Evolutionary conservation across 2,888 invertebrate genomes (phyloP), one percentile per base, ranked within the genome.

Genomic region (Andrena dorsata): DNA sequence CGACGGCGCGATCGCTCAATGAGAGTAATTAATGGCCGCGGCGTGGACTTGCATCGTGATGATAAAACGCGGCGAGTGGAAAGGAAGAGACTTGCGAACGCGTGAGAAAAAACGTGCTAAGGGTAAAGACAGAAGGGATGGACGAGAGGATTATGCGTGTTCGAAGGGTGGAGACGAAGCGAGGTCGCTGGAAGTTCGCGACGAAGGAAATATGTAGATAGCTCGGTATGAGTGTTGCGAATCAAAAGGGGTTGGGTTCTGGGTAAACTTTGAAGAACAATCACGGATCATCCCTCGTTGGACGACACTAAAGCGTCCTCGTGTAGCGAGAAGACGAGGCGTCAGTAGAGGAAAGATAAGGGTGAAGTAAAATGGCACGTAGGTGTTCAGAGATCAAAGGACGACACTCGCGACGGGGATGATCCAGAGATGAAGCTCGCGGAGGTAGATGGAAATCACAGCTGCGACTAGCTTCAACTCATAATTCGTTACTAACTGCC

Each of bases 11-110:
- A 75, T 76, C 77, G 80, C 35, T 81, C 79, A 77, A 84, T 82
- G 73, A 66, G 53, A 77, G 84, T 80, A 86, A 85, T 85, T 85
- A 85, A 85, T 80, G 71, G 66, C 49, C 68, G 26, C 30, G n/a
- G 26, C 77, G 78, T 35, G 71, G 56, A 60, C 53, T 56, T 64
- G 63, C 81, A 32, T 60, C 77, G 53, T 28, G 35, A 76, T 60
- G 81, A 69, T 75, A 85, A 78, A 69, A 72, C 56, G 64, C 26
- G 41, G 23, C 49, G 30, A 49, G 47, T 41, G n/a, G 49, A 13
- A 1, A 16, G 23, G 49, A n/a, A 23, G 26, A 13, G 47, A 20
- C 20, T 32, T 51, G 5, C 16, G 63, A 26, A 35, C 6, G 35
- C 13, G 56, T 41, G 41, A 5, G 51, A 51, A 51, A 8, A 20